Evolutionary conservation across 2,113 vertebrate genomes (phyloP).

Genomic region (Cettia cetti): DNA sequence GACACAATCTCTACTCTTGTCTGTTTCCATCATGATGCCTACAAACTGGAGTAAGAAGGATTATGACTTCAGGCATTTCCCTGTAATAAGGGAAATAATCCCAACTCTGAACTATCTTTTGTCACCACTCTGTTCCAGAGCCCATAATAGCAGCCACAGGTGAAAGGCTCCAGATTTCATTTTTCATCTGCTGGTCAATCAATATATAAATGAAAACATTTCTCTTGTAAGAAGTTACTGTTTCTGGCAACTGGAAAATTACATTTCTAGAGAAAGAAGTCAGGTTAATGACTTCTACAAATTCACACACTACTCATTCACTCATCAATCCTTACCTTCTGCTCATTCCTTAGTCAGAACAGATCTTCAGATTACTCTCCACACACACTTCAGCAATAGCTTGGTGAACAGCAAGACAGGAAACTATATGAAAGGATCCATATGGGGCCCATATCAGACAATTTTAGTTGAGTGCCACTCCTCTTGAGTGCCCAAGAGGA

Average conservation of each 20-base stretch:
- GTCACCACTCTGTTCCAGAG: not conserved
- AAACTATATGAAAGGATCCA: not conserved
- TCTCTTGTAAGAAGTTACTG: not conserved
- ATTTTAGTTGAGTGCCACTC: slow-evolving; percentile 6
- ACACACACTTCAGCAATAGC: not conserved
- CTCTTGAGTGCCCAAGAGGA: not conserved
- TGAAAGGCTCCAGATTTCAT: not conserved
- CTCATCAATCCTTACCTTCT: not conserved
- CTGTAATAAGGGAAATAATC: not conserved
- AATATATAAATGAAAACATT: not conserved
- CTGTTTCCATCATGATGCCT: not conserved
- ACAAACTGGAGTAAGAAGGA: not conserved
- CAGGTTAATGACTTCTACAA: not conserved
- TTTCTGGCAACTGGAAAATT: not conserved
- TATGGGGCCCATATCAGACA: not conserved
- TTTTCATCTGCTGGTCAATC: not conserved
- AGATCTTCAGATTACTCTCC: not conserved
- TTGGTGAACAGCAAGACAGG: not conserved
- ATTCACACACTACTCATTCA: not conserved
- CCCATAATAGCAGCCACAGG: not conserved
- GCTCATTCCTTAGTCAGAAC: not conserved
- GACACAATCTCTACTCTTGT: not conserved
- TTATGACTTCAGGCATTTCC: not conserved
- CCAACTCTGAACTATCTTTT: not conserved
- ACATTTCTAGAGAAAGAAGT: not conserved